Conservation (phyloP, 2,888 invertebrate genomes). For the Eledone cirrhosa region DNA sequence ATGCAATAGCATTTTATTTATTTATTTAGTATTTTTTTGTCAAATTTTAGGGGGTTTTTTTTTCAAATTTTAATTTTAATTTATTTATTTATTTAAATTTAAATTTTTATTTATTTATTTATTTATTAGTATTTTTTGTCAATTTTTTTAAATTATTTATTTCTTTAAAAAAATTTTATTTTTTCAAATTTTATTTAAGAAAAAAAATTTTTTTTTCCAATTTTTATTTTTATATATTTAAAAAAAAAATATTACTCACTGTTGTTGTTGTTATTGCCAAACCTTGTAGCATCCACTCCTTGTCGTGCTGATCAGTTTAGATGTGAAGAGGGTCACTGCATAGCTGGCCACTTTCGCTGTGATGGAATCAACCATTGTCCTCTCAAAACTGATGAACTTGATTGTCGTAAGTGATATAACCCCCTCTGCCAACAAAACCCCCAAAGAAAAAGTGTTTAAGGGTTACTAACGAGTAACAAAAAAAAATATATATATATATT, state of each 20-base stretch:
- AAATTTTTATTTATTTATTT: background rate
- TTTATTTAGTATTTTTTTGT: no score
- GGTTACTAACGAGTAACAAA: no score
- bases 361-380: slow-evolving; percentile 61
- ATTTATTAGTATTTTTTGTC: background rate
- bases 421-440: slow-evolving; percentile 4
- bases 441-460: background rate
- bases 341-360: slow-evolving; percentile 48
- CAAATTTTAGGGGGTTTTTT: no score
- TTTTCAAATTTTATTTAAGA: no score
- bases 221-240: background rate
- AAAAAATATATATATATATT: no score
- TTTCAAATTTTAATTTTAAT: no score
- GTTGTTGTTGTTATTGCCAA: slow-evolving; percentile 4
- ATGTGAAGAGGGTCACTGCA: slow-evolving; percentile 72
- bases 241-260: background rate
- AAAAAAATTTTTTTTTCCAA: background rate
- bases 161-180: background rate
- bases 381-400: slow-evolving; percentile 63
- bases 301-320: slow-evolving; percentile 71
- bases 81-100: no score
- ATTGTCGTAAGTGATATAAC: slow-evolving; percentile 76
- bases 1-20: no score
- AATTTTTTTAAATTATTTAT: background rate
- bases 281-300: slow-evolving; percentile 30